Evolutionary conservation across 2,113 vertebrate genomes (phyloP), one percentile per base, ranked within the genome.

Genomic region (Lipotes vexillifer): DNA sequence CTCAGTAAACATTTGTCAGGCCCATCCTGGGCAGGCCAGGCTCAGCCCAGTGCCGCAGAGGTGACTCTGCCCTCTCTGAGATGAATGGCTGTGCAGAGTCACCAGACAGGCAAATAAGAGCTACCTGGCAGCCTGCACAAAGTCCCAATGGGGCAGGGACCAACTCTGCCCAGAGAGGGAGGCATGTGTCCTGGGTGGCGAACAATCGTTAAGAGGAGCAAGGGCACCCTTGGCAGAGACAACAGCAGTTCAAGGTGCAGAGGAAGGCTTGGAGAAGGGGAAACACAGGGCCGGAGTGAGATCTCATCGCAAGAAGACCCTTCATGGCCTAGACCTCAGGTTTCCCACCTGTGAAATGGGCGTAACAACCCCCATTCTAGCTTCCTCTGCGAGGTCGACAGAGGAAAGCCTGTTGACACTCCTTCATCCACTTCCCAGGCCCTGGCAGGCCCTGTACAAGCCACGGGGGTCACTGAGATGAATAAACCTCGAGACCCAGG

Each of bases 261-360:
- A 66, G n/a, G 14, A 61, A 12, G 36, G 14, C 59, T 44, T 27
- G 8, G 72, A 82, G 81, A 68, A 55, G 71, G 55, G 20, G 11
- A 27, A 38, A 21, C 18, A 9, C 0, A 0, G 1, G 29, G n/a
- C 41, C n/a, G 2, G 25, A 36, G 14, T 18, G 33, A 88, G 57
- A 59, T 23, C 13, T 46, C 72, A 72, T 11, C 23, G 46, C 36
- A 29, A 75, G 59, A 71, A 55, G 23, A 6, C 88, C 27, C 6
- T 9, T 52, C 33, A 0, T 13, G 17, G 23, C 27, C 61, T 15
- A 27, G 33, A 25, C 78, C 92, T 85, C 74, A 3, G 38, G 7
- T 57, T 84, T 36, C 21, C 38, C 31, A 31, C 4, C 84, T 66
- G 18, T 29, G 33, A 61, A 90, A 94, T 36, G 82, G 74, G 89